Conservation (phyloP, 2,888 invertebrate genomes). For the Sphaerophoria taeniata region DNA sequence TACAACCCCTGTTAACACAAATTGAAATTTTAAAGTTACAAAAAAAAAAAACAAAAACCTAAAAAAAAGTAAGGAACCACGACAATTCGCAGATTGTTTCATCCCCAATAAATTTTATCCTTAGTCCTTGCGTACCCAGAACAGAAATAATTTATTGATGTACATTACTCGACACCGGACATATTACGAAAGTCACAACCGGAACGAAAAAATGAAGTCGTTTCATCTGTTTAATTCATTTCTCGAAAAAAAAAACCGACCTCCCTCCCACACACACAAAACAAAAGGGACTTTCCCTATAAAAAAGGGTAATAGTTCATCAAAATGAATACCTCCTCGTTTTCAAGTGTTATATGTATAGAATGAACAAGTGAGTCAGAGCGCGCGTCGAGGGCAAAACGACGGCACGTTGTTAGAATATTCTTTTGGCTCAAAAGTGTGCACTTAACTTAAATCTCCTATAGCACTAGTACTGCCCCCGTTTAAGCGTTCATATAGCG, state of each 20-base stretch:
- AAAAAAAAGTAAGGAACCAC: conserved; percentile 19
- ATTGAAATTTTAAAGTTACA: background rate
- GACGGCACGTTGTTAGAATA: background rate
- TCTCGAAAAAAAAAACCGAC: conserved; percentile 9
- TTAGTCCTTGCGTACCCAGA: conserved; percentile 36
- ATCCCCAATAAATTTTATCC: conserved; percentile 53
- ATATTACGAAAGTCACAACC: conserved; percentile 71
- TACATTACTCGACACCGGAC: conserved; percentile 70
- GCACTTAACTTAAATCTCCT: too few species aligned
- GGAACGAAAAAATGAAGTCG: conserved; percentile 63
- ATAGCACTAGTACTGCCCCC: conserved; percentile 52
- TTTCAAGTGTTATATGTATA: conserved; percentile 37
- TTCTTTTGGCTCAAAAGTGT: conserved; percentile 2
- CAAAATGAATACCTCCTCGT: conserved; percentile 69
- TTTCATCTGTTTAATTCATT: conserved; percentile 70
- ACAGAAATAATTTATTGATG: conserved; percentile 58
- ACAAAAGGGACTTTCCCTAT: background rate
- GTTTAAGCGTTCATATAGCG: conserved; percentile 45
- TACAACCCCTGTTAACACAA: too few species aligned
- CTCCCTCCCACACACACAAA: background rate
- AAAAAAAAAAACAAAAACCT: too few species aligned
- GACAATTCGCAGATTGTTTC: conserved; percentile 9
- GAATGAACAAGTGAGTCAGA: background rate
- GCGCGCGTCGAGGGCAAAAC: background rate
- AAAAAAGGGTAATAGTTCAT: conserved; percentile 72